phyloP scores from a whole-genome alignment of 2,888 invertebrate species.

The Eumerus sabulonum region DNA sequence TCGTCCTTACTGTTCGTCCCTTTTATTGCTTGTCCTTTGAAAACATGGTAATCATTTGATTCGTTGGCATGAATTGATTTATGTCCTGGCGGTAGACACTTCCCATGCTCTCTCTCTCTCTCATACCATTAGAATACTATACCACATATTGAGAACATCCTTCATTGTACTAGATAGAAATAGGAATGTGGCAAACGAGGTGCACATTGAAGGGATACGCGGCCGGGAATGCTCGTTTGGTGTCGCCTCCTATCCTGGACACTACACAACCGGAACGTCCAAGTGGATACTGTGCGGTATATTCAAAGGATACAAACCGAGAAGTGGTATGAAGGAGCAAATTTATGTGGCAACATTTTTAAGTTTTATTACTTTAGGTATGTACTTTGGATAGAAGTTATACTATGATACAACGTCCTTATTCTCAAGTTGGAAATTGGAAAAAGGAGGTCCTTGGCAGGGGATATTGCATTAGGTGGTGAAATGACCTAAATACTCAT shows the following conservation, averaged over 20 bases:
- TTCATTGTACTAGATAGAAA: conserved; percentile 45
- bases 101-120: conserved; percentile 21
- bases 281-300: conserved; percentile 37
- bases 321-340: conserved; percentile 19
- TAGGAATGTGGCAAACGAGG: not conserved
- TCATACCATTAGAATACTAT: not conserved
- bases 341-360: conserved; percentile 65
- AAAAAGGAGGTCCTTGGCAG: not conserved
- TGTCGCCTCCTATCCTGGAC: conserved; percentile 45
- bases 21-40: no score
- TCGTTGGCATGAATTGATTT: conserved; percentile 67
- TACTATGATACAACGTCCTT: conserved; percentile 25
- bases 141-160: conserved; percentile 65
- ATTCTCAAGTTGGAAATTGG: conserved; percentile 1
- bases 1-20: conserved; percentile 21
- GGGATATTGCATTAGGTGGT: conserved; percentile 6
- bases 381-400: conserved; percentile 24
- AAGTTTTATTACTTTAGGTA: conserved; percentile 56
- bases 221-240: conserved; percentile 6
- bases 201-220: conserved; percentile 8
- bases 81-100: conserved; percentile 49
- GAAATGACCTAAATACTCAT: not conserved
- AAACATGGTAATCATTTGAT: conserved; percentile 65
- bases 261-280: conserved; percentile 29
- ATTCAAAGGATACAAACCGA: not conserved